Conservation (phyloP, 1,140 invertebrate genomes). For the Atta cephalotes region DNA sequence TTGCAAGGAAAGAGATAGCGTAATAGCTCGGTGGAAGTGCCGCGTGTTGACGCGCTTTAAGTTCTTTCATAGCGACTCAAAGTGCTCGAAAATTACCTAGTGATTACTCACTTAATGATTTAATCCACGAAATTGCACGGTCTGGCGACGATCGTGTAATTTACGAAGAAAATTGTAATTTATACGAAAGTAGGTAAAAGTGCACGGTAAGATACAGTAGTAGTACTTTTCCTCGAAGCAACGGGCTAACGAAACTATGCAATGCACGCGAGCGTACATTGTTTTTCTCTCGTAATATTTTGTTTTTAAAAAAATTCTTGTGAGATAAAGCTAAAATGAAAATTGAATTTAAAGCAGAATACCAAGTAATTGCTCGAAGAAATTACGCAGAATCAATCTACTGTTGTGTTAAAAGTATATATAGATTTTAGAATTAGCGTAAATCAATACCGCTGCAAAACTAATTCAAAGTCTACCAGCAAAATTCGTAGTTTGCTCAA, state of each 20-base stretch:
- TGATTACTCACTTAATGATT: conserved; percentile 60
- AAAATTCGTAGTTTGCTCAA: neutral
- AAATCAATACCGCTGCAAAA: neutral
- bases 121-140: conserved; percentile 59
- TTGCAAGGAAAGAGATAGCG: conserved; percentile 43
- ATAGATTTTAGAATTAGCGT: neutral
- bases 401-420: neutral
- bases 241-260: neutral
- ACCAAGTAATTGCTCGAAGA: neutral
- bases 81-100: conserved; percentile 52
- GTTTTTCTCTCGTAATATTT: neutral
- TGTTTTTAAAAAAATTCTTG: neutral
- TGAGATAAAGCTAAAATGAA: neutral
- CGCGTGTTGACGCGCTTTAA: conserved; percentile 40
- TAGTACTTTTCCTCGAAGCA: neutral
- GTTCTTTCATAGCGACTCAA: conserved; percentile 39
- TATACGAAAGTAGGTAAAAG: conserved; percentile 52
- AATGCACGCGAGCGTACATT: neutral
- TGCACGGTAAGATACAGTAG: conserved; percentile 19
- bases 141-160: conserved; percentile 54
- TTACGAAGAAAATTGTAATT: conserved; percentile 57
- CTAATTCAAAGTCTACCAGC: neutral
- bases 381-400: neutral
- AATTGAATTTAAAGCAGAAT: conserved; percentile 1
- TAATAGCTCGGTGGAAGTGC: conserved; percentile 41